Evolutionary conservation across 2,888 invertebrate genomes (phyloP).

Genomic region (Ferrisia virgata): DNA sequence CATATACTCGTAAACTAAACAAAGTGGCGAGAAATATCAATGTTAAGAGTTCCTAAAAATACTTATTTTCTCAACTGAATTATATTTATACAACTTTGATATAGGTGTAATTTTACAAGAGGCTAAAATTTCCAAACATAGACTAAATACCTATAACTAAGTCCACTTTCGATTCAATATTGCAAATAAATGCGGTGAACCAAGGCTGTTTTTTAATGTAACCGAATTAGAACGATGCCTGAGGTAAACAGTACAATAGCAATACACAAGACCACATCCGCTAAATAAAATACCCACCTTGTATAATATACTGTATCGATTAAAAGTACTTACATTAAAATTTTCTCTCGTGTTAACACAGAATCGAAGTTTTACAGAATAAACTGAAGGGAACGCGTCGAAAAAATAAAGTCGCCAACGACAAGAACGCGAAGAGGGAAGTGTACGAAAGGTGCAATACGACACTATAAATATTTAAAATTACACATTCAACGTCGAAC

Average conservation of each 20-base stretch:
- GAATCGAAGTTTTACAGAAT: neutral
- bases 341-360: neutral
- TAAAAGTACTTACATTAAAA: conserved; percentile 22
- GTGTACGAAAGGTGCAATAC: neutral
- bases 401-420: neutral
- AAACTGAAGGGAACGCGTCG: neutral
- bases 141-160: no score
- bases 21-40: no score
- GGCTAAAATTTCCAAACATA: no score
- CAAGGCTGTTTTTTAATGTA: neutral
- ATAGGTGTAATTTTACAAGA: no score
- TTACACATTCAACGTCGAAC: neutral
- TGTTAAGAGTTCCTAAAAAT: no score
- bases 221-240: neutral
- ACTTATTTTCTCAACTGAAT: no score
- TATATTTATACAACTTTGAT: no score
- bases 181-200: neutral
- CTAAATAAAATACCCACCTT: neutral
- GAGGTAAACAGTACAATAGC: neutral
- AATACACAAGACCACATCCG: conserved; percentile 13
- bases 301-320: conserved; percentile 14
- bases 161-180: neutral
- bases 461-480: conserved; percentile 17
- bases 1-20: no score
- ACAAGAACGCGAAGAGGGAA: neutral